These are phyloP conservation scores for Aselliscus stoliczkanus DNA, from an alignment of 2,797 vertebrate genomes.

Conservation along the genomic window DNA sequence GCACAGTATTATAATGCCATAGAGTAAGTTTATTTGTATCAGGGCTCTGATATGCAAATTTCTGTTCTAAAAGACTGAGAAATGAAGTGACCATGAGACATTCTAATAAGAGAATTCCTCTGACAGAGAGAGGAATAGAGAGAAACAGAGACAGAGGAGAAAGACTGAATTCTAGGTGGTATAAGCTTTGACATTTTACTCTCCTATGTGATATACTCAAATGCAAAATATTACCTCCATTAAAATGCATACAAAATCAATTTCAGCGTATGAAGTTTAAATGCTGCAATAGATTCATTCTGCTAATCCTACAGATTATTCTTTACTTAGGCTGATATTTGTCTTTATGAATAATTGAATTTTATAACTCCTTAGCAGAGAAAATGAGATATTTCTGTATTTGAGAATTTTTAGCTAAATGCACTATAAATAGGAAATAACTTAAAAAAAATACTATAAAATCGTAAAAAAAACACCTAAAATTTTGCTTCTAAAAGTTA, in stretches of 20 bases:
- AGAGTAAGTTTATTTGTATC: conserved; percentile 81
- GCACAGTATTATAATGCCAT: conserved; percentile 75
- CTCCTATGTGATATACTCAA: conserved; percentile 19
- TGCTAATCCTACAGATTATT: conserved; percentile 45
- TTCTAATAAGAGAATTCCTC: conserved; percentile 1
- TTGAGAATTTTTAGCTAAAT: conserved; percentile 12
- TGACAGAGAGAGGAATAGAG: neutral
- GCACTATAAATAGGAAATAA: neutral
- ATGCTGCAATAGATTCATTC: conserved; percentile 4
- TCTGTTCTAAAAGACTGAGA: conserved; percentile 78
- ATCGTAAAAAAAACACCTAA: neutral
- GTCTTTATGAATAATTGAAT: conserved; percentile 37
- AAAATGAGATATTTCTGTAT: conserved; percentile 4
- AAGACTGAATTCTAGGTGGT: neutral
- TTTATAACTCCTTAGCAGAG: neutral
- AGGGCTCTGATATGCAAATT: conserved; percentile 90
- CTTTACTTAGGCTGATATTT: neutral
- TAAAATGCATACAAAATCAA: conserved; percentile 60
- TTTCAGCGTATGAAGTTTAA: conserved; percentile 5
- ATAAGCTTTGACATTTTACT: conserved; percentile 7
- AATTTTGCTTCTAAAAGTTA: neutral
- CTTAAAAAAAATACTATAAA: neutral
- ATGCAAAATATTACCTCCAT: conserved; percentile 6
- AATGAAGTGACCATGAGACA: conserved; percentile 82
- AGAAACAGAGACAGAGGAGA: conserved; percentile 33